These are phyloP conservation scores for Tachypleus tridentatus DNA, from an alignment of 1,140 invertebrate genomes.

Conservation along the genomic window DNA sequence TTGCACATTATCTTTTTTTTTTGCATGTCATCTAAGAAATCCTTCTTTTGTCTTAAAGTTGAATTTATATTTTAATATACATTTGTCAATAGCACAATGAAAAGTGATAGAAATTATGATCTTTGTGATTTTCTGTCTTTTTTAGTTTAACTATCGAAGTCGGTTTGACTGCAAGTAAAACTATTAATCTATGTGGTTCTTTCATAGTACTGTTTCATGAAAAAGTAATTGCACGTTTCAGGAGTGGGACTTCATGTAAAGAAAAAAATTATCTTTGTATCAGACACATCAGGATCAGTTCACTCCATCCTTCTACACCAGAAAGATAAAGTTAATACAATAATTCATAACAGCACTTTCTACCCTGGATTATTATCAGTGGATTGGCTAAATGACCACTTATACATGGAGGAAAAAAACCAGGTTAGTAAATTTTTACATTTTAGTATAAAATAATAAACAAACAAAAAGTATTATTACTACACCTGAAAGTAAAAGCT, in stretches of 20 bases:
- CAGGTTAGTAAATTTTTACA: constrained; percentile 18
- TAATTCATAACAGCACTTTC: constrained; percentile 46
- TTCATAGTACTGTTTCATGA: too few species aligned
- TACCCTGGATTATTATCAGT: constrained; percentile 50
- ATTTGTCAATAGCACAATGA: too few species aligned
- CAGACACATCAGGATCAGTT: constrained; percentile 43
- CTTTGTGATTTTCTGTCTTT: too few species aligned
- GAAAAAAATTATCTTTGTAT: constrained; percentile 55
- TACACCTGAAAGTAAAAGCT: too few species aligned
- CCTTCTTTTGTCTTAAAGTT: too few species aligned
- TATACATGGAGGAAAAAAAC: constrained; percentile 54
- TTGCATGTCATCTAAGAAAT: too few species aligned
- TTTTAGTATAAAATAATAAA: not conserved
- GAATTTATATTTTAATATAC: too few species aligned
- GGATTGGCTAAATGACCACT: constrained; percentile 72
- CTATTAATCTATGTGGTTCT: too few species aligned
- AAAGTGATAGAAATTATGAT: too few species aligned
- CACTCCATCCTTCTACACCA: constrained; percentile 16
- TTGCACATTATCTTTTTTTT: too few species aligned
- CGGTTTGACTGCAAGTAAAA: too few species aligned
- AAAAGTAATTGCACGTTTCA: constrained; percentile 24
- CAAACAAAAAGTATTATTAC: constrained; percentile 9
- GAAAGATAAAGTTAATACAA: constrained; percentile 28
- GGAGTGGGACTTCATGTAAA: constrained; percentile 61
- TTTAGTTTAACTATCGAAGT: too few species aligned